A percentile compares a stretch with the other conserved stretches of the same genome.
phyloP scores from a whole-genome alignment of 2,888 invertebrate genomes.

The Leistus spinibarbis region DNA sequence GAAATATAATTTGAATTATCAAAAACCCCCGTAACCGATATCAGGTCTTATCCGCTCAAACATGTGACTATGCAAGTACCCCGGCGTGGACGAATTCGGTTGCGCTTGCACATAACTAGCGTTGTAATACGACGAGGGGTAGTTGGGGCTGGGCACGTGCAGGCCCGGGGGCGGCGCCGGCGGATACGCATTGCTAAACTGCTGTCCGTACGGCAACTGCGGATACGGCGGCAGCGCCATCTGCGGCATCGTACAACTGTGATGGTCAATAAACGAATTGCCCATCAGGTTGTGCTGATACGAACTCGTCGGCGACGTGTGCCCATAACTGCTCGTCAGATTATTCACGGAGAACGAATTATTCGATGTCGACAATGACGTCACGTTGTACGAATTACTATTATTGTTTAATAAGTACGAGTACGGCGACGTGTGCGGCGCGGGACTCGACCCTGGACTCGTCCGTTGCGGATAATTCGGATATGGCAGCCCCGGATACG shows the following conservation, averaged over 20 bases:
- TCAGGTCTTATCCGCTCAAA: conserved; percentile 62
- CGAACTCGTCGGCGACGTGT: conserved; percentile 49
- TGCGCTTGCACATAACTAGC: conserved; percentile 51
- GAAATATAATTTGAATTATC: conserved; percentile 46
- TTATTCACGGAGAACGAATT: conserved; percentile 58
- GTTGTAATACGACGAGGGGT: conserved; percentile 61
- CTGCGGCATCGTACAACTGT: conserved; percentile 56
- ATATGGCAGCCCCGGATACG: conserved; percentile 20
- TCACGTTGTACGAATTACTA: conserved; percentile 50
- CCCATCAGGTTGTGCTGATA: conserved; percentile 7
- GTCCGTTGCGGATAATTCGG: conserved; percentile 41
- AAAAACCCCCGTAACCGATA: conserved; percentile 61
- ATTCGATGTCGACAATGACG: conserved; percentile 49
- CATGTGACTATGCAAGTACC: conserved; percentile 49
- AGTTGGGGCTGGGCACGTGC: conserved; percentile 73
- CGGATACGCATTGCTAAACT: conserved; percentile 54
- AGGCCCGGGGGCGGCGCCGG: conserved; percentile 55
- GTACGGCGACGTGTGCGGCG: conserved; percentile 44
- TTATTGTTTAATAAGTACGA: conserved; percentile 48
- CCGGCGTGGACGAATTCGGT: conserved; percentile 54
- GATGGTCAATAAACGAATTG: conserved; percentile 58
- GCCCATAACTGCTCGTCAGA: conserved; percentile 47
- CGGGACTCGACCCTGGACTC: conserved; percentile 54
- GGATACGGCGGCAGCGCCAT: conserved; percentile 59
- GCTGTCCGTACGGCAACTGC: conserved; percentile 51